Evolutionary conservation across 2,113 vertebrate species (phyloP), one percentile per base, ranked within the genome.

Genomic region (Panthera leo): DNA sequence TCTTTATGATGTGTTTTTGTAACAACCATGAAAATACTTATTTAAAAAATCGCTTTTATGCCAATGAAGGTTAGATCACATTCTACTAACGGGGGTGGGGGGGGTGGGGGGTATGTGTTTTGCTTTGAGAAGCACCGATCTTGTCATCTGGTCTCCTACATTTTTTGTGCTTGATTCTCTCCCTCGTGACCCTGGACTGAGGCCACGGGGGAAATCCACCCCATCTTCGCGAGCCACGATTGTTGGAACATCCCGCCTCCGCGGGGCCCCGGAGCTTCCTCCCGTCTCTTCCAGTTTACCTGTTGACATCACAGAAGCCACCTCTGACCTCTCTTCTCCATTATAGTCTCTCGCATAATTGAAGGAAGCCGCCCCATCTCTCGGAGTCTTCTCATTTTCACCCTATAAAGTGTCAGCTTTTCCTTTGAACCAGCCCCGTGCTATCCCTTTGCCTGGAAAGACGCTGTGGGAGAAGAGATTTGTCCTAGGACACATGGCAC

Each of bases 21-120:
- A 92, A 61, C 78, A 85, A 89, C 88, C 23, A 42, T 96, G n/a
- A 88, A 93, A 67, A 63, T 78, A 51, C 7, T 92, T 95, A 53
- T 93, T 78, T 31, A 71, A 36, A 91, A 48, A 45, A 4, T 85
- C 58, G 23, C n/a, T 82, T 94, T 85, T 55, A 21, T 82, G 34
- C 23, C 63, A 80, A 39, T 48, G 94, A 76, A 63, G 87, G 76
- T 68, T 68, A 65, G 36, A 34, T 89, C 15, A 7, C 16, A 12
- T 48, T 85, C 31, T 39, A 7, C 45, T 75, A 82, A n/a, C 1
- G 3, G 45, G 45, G 45, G 45, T 7, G 7, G 7, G 1, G 36
- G 45, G 45, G 45, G 45, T 9, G 45, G 1, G 45, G 45, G 6
- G 21, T 42, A 7, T 42, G 27, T 48, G 2, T 91, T 23, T 89